phyloP scores from a whole-genome alignment of 2,888 invertebrate species.

The Lymantria monacha region DNA sequence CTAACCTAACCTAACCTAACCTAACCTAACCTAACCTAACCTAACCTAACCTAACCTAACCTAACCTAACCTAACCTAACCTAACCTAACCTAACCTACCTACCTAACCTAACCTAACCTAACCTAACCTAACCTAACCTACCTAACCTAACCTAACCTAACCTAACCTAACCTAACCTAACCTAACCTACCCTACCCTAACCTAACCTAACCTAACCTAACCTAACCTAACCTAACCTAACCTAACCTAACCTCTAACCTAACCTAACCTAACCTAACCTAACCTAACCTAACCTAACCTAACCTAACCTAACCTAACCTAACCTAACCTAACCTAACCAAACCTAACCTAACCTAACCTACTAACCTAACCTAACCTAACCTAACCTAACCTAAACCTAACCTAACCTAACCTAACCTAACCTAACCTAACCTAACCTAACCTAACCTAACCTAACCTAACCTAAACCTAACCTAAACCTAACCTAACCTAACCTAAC shows the following conservation, averaged over 20 bases:
- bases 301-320: slow-evolving; percentile 13
- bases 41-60: slow-evolving; percentile 10
- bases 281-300: slow-evolving; percentile 8
- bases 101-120: slow-evolving; percentile 5
- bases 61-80: slow-evolving; percentile 13
- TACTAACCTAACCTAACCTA: slow-evolving; percentile 7
- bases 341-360: slow-evolving; percentile 14
- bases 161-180: slow-evolving; percentile 11
- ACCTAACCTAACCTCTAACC: slow-evolving; percentile 7
- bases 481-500: slow-evolving; percentile 5
- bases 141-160: slow-evolving; percentile 9
- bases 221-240: slow-evolving; percentile 12
- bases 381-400: slow-evolving; percentile 11
- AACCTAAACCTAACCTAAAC: slow-evolving; percentile 7
- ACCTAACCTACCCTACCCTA: slow-evolving; percentile 1
- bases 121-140: slow-evolving; percentile 9
- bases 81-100: slow-evolving; percentile 5
- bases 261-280: slow-evolving; percentile 8
- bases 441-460: slow-evolving; percentile 5
- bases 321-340: slow-evolving; percentile 19
- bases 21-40: slow-evolving; percentile 7
- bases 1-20: slow-evolving; percentile 3
- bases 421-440: slow-evolving; percentile 8
- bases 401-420: slow-evolving; percentile 8
- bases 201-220: slow-evolving; percentile 12